phyloP scores from a whole-genome alignment of 2,888 invertebrate species.

The Galerucella pusilla region DNA sequence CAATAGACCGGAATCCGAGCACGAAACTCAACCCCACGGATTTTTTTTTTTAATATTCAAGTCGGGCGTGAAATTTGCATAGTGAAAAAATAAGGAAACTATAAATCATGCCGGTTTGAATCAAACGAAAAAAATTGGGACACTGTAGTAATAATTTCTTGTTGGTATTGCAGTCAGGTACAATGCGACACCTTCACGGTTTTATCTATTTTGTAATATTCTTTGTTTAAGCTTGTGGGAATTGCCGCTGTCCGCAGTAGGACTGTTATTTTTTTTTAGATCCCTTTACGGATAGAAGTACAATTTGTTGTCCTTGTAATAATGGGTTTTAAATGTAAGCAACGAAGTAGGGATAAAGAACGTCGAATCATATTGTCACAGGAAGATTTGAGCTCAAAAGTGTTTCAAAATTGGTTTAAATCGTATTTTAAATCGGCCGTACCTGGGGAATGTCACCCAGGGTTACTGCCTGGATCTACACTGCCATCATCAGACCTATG shows the following conservation, averaged over 20 bases:
- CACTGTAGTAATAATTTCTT: conserved; percentile 10
- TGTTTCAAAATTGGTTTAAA: no score
- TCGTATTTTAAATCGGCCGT: no score
- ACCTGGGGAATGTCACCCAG: no score
- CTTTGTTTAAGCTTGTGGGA: conserved; percentile 5
- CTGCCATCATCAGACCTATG: no score
- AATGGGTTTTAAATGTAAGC: no score
- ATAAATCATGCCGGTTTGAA: conserved; percentile 23
- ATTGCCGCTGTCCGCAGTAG: neutral
- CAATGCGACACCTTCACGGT: conserved; percentile 20
- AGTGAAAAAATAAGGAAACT: conserved; percentile 20
- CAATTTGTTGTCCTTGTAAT: no score
- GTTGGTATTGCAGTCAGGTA: conserved; percentile 18
- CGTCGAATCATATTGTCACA: no score
- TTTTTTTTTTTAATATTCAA: conserved; percentile 28
- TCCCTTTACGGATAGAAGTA: no score
- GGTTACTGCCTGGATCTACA: no score
- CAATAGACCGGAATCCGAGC: conserved; percentile 23
- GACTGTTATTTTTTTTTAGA: no score
- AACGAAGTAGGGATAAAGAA: no score
- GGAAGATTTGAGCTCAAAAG: no score
- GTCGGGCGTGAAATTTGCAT: conserved; percentile 23
- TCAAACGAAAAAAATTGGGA: conserved; percentile 24
- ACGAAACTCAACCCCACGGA: conserved; percentile 10
- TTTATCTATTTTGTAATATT: conserved; percentile 29